Conservation (phyloP, 1,140 invertebrate genomes). For the Drosophila navojoa region DNA sequence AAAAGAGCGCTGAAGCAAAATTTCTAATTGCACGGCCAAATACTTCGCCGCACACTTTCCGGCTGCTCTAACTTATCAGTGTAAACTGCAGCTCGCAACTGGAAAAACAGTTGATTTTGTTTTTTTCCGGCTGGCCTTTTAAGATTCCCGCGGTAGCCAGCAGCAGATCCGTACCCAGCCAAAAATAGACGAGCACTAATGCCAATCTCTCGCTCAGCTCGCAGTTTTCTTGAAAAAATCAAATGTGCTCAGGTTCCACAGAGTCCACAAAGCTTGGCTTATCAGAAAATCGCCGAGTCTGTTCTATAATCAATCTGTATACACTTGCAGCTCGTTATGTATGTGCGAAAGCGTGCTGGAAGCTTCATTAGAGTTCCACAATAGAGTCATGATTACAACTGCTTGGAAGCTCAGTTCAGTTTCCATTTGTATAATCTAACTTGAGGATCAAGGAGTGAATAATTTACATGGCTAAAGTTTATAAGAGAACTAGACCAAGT, state of each 20-base stretch:
- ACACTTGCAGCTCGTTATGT: conserved; percentile 42
- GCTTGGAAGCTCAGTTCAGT: neutral
- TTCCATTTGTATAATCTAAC: neutral
- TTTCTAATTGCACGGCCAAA: neutral
- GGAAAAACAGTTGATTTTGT: conserved; percentile 18
- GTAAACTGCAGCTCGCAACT: conserved; percentile 46
- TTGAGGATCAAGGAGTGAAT: conserved; percentile 12
- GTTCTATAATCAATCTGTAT: conserved; percentile 16
- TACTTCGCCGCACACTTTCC: neutral
- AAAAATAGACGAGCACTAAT: conserved; percentile 77
- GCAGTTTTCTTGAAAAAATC: conserved; percentile 73
- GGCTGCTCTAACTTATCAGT: conserved; percentile 22
- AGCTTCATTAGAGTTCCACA: conserved; percentile 23
- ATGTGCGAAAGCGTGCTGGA: conserved; percentile 37
- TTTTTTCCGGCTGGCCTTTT: conserved; percentile 22
- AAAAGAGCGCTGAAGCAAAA: conserved; percentile 3
- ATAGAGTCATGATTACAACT: neutral
- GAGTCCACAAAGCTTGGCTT: conserved; percentile 44
- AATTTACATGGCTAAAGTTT: neutral
- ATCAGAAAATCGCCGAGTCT: conserved; percentile 59
- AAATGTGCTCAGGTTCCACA: conserved; percentile 56
- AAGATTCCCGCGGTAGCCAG: conserved; percentile 53
- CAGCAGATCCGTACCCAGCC: conserved; percentile 70
- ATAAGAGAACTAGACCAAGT: neutral
- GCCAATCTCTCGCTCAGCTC: conserved; percentile 51